Percentiles rank a stretch among this genome's conserved stretches.
Conservation (phyloP, 2,888 invertebrate genomes). For the Scaeva pyrastri region DNA sequence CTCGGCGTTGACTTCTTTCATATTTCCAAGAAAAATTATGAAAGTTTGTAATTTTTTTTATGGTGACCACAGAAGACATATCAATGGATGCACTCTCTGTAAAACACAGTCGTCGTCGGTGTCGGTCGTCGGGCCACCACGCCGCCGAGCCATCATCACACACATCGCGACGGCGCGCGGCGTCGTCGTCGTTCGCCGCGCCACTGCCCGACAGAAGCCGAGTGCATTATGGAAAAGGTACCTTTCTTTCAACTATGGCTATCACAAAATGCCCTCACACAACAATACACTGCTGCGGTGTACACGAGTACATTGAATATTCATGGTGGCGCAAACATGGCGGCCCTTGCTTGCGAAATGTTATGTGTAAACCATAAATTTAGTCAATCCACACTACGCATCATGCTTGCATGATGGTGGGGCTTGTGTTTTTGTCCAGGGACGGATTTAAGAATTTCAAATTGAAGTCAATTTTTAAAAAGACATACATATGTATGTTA, state of each 20-base stretch:
- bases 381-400: constrained; percentile 29
- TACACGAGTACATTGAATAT: constrained; percentile 54
- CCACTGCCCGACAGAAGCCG: not conserved
- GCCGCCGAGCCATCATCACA: not conserved
- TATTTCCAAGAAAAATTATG: constrained; percentile 52
- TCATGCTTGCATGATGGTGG: not conserved
- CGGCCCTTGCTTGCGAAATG: constrained; percentile 62
- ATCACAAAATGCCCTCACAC: constrained; percentile 53
- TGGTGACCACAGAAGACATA: constrained; percentile 51
- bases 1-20: constrained; percentile 25
- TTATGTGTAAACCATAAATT: constrained; percentile 58
- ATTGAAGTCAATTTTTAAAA: too few relatives aligned
- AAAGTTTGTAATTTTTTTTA: constrained; percentile 35
- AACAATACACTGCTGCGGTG: constrained; percentile 2
- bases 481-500: too few relatives aligned
- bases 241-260: constrained; percentile 48
- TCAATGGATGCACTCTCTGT: constrained; percentile 54
- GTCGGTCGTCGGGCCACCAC: too few relatives aligned
- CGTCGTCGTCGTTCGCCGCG: not conserved
- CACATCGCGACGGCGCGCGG: not conserved
- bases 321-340: constrained; percentile 71
- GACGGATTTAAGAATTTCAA: not conserved
- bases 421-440: not conserved
- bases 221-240: constrained; percentile 61
- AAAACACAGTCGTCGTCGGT: not conserved